Evolutionary conservation across 92 coral and sea anemone genomes (phyloP).

Genomic region (Parazoanthus swiftii): DNA sequence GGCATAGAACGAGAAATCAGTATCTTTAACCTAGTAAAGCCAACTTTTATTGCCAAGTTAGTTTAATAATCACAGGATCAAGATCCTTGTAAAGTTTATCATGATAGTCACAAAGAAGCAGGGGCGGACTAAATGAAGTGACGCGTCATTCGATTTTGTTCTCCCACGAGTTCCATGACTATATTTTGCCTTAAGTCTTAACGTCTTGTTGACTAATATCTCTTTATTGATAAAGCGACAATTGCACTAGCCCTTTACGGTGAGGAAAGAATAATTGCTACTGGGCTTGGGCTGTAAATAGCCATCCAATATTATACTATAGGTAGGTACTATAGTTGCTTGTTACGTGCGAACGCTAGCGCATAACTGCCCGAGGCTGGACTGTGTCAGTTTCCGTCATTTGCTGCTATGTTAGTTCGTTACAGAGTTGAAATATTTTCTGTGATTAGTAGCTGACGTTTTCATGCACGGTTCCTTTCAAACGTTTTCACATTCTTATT

Average conservation of each 20-base stretch:
- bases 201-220: neutral
- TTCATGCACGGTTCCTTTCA: no score
- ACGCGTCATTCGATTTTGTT: no score
- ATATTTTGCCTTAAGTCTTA: neutral
- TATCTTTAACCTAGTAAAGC: no score
- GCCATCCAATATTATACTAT: no score
- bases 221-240: neutral
- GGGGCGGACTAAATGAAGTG: neutral
- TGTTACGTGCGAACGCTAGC: neutral
- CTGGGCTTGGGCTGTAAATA: neutral
- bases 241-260: neutral
- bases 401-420: no score
- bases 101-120: neutral
- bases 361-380: neutral
- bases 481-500: no score
- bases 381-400: no score
- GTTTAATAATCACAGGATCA: neutral
- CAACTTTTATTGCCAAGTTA: neutral
- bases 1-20: neutral
- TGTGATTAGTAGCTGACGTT: no score
- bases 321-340: no score
- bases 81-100: neutral
- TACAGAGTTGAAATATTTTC: no score
- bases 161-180: neutral
- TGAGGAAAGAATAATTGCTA: neutral